Conservation (phyloP, 2,113 vertebrate genomes). For the Rhinoderma darwinii region DNA sequence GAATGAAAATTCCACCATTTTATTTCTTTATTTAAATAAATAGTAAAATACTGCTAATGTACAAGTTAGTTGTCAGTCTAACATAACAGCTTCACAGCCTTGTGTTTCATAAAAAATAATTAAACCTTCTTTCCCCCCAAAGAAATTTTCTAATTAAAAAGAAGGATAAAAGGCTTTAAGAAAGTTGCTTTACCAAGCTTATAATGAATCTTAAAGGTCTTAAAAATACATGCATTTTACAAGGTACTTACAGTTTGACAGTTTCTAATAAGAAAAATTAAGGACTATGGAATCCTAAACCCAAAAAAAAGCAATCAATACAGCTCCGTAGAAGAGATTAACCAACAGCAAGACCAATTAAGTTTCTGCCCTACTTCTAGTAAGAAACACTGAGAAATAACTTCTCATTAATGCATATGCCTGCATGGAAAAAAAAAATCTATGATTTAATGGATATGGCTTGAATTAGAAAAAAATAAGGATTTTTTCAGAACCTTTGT, state of each 20-base stretch:
- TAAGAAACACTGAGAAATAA: conserved; percentile 51
- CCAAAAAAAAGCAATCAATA: conserved; percentile 59
- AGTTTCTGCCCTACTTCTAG: conserved; percentile 58
- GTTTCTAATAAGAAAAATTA: conserved; percentile 60
- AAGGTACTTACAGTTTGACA: conserved; percentile 60
- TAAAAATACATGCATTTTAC: conserved; percentile 60
- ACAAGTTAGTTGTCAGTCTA: conserved; percentile 42
- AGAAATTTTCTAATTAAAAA: conserved; percentile 49
- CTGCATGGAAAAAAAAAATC: conserved; percentile 18
- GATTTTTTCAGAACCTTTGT: conserved; percentile 8
- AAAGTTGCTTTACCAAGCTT: conserved; percentile 56
- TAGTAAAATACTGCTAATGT: conserved; percentile 18
- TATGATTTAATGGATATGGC: conserved; percentile 37
- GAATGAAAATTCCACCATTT: conserved; percentile 36
- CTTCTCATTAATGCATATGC: conserved; percentile 54
- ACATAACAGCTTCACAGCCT: conserved; percentile 42
- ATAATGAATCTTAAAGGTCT: conserved; percentile 60
- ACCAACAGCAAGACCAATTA: conserved; percentile 60
- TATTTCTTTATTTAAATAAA: conserved; percentile 53
- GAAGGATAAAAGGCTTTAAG: conserved; percentile 54
- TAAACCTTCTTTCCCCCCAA: conserved; percentile 35
- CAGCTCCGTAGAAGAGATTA: conserved; percentile 51
- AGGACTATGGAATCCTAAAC: conserved; percentile 53
- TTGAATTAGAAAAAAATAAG: conserved; percentile 32
- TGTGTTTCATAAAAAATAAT: conserved; percentile 54